phyloP scores from a whole-genome alignment of 2,113 vertebrate genomes.

The Notarius lentiginosus region DNA sequence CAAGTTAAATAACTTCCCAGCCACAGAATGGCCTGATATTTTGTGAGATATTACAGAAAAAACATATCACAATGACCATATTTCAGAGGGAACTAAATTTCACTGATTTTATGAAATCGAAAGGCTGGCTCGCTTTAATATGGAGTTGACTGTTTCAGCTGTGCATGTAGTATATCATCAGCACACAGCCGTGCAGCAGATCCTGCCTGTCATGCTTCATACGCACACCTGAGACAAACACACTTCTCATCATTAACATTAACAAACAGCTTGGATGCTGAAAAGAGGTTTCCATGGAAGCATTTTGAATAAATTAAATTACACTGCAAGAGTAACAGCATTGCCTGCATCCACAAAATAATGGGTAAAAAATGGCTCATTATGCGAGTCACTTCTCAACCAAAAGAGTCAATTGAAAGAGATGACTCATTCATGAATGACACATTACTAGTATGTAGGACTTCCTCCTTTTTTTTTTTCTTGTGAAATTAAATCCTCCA shows the following conservation, averaged over 20 bases:
- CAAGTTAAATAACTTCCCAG: too few relatives aligned
- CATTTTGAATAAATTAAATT: conserved; percentile 6
- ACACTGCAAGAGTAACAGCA: not conserved
- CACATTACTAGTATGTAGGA: not conserved
- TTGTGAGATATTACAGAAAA: too few relatives aligned
- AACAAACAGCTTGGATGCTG: not conserved
- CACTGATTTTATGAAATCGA: too few relatives aligned
- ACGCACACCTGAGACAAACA: not conserved
- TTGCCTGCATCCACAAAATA: not conserved
- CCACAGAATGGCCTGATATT: too few relatives aligned
- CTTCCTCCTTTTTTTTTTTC: not conserved
- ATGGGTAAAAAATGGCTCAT: not conserved
- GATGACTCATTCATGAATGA: not conserved
- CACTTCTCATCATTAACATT: not conserved
- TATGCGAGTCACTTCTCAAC: not conserved
- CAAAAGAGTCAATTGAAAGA: not conserved
- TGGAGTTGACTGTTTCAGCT: too few relatives aligned
- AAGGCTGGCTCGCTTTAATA: too few relatives aligned
- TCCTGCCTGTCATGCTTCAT: not conserved
- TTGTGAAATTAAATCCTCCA: not conserved
- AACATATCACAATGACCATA: too few relatives aligned
- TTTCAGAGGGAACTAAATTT: too few relatives aligned
- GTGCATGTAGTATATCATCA: not conserved
- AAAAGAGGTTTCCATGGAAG: conserved; percentile 1
- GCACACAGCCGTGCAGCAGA: not conserved